Evolutionary conservation across 37 sponge, comb jelly and placozoan genomes (phyloP), one percentile per base, ranked within the genome.

Genomic region (Eunapius fragilis): DNA sequence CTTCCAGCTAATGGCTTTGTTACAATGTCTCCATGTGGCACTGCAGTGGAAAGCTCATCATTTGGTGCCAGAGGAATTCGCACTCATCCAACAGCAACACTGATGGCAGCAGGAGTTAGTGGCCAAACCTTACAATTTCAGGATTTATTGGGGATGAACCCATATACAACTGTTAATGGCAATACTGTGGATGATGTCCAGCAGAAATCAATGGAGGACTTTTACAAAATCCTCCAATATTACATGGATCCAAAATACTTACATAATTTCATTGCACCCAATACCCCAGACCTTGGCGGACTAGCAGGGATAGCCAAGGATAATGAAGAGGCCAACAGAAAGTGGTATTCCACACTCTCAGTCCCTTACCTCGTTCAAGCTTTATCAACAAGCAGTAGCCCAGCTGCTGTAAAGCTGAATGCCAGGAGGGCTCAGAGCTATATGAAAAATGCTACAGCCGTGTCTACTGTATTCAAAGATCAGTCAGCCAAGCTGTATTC

Each of bases 341-440:
- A 31, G 14, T 72, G 30, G 31, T 72, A 72, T 22, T 33, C 31
- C 28, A 72, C 30, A 9, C 74, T 72, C 13, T 33, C 31, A n/a
- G 74, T 72, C 13, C 74, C 74, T 33, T 72, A 72, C 31, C 74
- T 72, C 11, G 74, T 72, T 10, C 30, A 72, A 33, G 74, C 74
- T 72, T 32, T 72, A 31, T 72, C 74, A 2, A 3, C 13, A 31
- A 33, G 31, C 31, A 31, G 31, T 14, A 32, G 31, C 74, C 31
- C 30, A 22, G 74, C 30, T 25, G 74, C 74, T n/a, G 31, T 33
- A 1, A 33, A 72, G 31, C 74, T 72, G 28, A 72, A 72, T 72
- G 74, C 11, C 30, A 9, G 74, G 22, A 31, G 74, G 30, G 74
- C 74, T 17, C 31, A 31, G 31, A 72, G 22, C 31, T 72, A 32